These are phyloP conservation scores for Equus przewalskii DNA, from an alignment of 2,113 vertebrate species.

Conservation along the genomic window DNA sequence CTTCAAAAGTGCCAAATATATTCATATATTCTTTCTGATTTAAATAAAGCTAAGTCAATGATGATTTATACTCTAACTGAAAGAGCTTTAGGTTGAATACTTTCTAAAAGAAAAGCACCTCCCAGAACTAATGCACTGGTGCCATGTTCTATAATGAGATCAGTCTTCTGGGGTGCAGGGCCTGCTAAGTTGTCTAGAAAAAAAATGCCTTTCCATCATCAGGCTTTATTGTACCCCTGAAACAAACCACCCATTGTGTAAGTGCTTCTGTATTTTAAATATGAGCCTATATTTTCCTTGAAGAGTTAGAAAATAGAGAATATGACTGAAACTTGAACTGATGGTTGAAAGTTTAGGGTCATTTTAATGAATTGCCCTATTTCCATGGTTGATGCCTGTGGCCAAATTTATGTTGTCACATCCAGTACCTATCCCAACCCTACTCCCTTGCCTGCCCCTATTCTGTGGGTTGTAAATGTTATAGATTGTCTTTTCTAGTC, in stretches of 20 bases:
- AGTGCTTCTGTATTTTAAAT: neutral
- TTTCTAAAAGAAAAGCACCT: neutral
- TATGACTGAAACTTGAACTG: neutral
- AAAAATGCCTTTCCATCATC: neutral
- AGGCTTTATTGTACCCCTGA: neutral
- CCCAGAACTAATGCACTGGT: neutral
- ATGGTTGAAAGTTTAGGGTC: neutral
- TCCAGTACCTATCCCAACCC: neutral
- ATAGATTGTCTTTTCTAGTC: neutral
- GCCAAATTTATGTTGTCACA: neutral
- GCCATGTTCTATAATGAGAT: neutral
- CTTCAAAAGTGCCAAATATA: neutral
- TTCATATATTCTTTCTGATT: neutral
- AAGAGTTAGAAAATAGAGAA: slow-evolving; percentile 10
- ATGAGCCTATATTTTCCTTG: neutral
- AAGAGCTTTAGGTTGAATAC: neutral
- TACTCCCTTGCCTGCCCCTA: neutral
- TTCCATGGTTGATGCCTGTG: neutral
- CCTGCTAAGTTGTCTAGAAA: neutral
- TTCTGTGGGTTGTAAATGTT: neutral
- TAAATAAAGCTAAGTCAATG: neutral
- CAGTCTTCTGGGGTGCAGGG: neutral
- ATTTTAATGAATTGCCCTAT: neutral
- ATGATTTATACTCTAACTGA: neutral
- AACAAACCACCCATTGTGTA: neutral